A percentile compares a stretch with the other conserved stretches of the same genome.
Conservation (phyloP, 2,888 invertebrate genomes). For the Halocaridina rubra region DNA sequence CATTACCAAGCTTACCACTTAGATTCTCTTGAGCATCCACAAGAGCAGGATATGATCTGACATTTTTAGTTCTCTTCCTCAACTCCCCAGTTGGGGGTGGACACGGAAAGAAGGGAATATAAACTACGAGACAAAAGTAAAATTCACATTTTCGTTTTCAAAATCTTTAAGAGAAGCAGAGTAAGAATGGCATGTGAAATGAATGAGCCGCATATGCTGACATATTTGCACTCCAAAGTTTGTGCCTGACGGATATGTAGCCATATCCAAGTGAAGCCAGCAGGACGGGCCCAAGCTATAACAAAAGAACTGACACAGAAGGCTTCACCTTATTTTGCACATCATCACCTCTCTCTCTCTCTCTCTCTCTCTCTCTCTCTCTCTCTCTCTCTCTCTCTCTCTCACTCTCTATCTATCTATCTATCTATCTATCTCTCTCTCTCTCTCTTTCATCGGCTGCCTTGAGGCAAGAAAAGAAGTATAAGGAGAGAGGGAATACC, state of each 20-base stretch:
- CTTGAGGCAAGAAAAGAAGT: background rate
- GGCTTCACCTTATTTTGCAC: background rate
- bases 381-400: background rate
- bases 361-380: background rate
- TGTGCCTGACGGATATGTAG: background rate
- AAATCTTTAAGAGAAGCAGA: constrained; percentile 11
- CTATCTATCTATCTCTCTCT: no score
- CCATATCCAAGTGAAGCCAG: background rate
- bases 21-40: no score
- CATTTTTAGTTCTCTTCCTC: no score
- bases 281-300: background rate
- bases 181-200: background rate
- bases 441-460: background rate
- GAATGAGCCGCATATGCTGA: background rate
- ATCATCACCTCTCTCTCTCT: background rate
- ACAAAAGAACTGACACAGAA: background rate
- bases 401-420: no score
- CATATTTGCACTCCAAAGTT: background rate
- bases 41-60: no score
- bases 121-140: no score
- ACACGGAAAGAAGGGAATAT: no score
- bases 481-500: no score
- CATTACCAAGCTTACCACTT: no score
- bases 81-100: no score
- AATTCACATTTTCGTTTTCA: no score